These are phyloP conservation scores for Squalus acanthias DNA, from an alignment of 2,797 vertebrate genomes.

Conservation along the genomic window DNA sequence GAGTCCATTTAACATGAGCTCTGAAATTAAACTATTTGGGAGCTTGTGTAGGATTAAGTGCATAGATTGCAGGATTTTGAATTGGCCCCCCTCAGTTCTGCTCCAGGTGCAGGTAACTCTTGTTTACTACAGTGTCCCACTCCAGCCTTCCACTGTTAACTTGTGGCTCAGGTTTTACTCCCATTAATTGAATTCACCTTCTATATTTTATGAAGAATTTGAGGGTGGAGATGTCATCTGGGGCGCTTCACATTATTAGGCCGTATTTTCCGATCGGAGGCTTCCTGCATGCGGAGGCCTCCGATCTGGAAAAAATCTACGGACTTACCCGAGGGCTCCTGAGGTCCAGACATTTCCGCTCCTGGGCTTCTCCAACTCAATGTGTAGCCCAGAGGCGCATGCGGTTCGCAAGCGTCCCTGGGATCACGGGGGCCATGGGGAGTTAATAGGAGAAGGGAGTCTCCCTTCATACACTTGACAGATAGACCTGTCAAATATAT, in stretches of 20 bases:
- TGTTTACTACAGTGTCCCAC: background rate
- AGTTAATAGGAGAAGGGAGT: too few relatives aligned
- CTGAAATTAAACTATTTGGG: conserved; percentile 2
- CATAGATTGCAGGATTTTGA: background rate
- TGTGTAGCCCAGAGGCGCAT: too few relatives aligned
- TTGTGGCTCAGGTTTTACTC: background rate
- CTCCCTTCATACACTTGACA: too few relatives aligned
- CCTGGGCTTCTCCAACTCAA: too few relatives aligned
- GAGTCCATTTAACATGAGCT: background rate
- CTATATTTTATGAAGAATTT: background rate
- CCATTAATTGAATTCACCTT: background rate
- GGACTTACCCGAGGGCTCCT: too few relatives aligned
- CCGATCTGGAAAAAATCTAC: too few relatives aligned
- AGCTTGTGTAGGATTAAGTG: background rate
- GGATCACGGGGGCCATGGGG: too few relatives aligned
- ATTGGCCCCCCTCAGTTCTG: background rate
- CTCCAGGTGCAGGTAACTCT: background rate
- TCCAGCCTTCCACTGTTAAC: background rate
- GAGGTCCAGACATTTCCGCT: too few relatives aligned
- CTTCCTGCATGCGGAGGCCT: too few relatives aligned
- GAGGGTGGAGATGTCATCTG: background rate
- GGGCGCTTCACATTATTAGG: background rate
- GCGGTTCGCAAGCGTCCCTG: too few relatives aligned
- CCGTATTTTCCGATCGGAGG: too few relatives aligned
- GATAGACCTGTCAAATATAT: too few relatives aligned